Conservation (phyloP, 2,888 invertebrate genomes). For the Oxycera nigricornis region DNA sequence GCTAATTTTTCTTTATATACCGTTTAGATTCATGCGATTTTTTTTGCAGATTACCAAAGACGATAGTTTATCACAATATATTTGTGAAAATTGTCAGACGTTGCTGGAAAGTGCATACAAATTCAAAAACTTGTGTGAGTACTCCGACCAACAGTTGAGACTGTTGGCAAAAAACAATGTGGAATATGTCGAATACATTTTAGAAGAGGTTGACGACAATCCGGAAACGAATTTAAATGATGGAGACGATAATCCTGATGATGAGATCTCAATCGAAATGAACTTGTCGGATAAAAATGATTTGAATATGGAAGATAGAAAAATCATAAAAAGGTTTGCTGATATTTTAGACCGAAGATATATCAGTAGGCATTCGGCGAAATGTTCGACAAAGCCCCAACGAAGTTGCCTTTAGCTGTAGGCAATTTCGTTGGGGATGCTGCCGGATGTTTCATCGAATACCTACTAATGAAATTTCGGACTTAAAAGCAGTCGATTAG, state of each 20-base stretch:
- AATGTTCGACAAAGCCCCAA: no score
- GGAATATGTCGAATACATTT: conserved; percentile 42
- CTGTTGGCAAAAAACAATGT: conserved; percentile 8
- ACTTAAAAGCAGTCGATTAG: no score
- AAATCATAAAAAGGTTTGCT: conserved; percentile 2
- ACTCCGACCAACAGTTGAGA: conserved; percentile 41
- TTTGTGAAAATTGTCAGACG: conserved; percentile 45
- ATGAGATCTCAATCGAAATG: conserved; percentile 25
- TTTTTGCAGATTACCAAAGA: conserved; percentile 36
- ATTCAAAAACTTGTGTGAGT: conserved; percentile 46
- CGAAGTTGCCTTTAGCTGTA: no score
- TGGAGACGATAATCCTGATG: conserved; percentile 2
- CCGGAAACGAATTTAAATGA: neutral
- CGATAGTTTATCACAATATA: conserved; percentile 45
- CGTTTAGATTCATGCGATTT: neutral
- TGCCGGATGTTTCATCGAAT: no score
- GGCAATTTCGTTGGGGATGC: no score
- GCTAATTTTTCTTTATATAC: neutral
- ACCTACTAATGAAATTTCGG: no score
- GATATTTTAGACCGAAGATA: neutral
- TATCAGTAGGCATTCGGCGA: neutral
- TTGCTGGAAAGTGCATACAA: conserved; percentile 45
- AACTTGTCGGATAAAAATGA: conserved; percentile 14
- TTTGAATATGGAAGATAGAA: neutral
- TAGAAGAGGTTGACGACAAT: conserved; percentile 29